Evolutionary conservation across 1,140 invertebrate genomes (phyloP), one percentile per base, ranked within the genome.

Genomic region (Drosophila orosa): DNA sequence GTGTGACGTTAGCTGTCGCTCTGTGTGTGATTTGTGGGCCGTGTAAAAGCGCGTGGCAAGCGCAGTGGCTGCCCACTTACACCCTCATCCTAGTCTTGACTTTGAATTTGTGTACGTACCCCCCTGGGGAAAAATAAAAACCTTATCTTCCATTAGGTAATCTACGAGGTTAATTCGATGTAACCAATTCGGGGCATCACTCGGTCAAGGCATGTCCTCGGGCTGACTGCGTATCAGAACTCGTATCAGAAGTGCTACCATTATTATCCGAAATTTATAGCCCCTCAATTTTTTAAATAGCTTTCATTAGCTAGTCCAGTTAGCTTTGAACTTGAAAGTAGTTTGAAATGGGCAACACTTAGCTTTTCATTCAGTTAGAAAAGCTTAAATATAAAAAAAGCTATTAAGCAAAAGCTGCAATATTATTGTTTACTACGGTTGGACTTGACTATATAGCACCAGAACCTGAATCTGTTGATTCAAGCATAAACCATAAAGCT

Each of bases 281-380:
- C 24, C 55, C 5, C 27, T n/a, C 25, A 9, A 42, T 65, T 50
- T 50, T 65, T 39, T 9, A 37, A 74, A 24, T 29, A n/a, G 33
- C 15, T 73, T 47, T 47, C 17, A 24, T 45, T 22, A 3, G 24
- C 24, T 27, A 25, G 6, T 8, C 27, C 12, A 12, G 60, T 52
- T 67, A 58, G 72, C 60, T 76, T 59, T 75, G 54, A 75, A 75
- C 72, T 75, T 76, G 58, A 63, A 45, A 47, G 57, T 58, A 22
- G 62, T 15, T 35, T 17, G 33, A 33, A 66, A 45, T 29, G 19
- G 44, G 56, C 0, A 31, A 42, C 35, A 10, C 0, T 7, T 25
- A 22, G 71, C 71, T 74, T 47, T 63, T 35, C 33, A 39, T 47
- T 61, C 40, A 40, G 1, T 4, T 2, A 0, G 2, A 13, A 73